Percentiles rank a stretch among this genome's conserved stretches.
phyloP scores from a whole-genome alignment of 2,113 vertebrate species.

The Xenopus laevis region DNA sequence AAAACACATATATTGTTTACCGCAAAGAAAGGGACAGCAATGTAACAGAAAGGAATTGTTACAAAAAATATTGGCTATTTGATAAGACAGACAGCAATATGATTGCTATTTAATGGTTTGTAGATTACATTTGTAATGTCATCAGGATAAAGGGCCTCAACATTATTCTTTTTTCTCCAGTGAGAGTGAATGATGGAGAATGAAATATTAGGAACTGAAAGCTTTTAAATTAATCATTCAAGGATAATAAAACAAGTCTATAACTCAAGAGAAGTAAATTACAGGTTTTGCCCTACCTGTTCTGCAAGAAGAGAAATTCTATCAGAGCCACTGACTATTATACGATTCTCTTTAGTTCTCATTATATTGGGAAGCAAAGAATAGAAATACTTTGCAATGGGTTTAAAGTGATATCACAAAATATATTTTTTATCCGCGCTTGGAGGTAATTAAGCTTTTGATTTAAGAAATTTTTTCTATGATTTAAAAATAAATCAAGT shows the following conservation, averaged over 20 bases:
- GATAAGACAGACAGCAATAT: constrained; percentile 56
- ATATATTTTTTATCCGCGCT: too few species aligned
- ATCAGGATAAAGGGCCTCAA: constrained; percentile 28
- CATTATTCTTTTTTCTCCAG: constrained; percentile 30
- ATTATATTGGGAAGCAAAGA: constrained; percentile 1
- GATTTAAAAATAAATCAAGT: too few species aligned
- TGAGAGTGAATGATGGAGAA: constrained; percentile 36
- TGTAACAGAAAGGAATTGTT: constrained; percentile 16
- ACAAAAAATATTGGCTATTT: constrained; percentile 58
- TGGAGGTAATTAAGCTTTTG: too few species aligned
- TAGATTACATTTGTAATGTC: constrained; percentile 36
- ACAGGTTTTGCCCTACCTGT: constrained; percentile 24
- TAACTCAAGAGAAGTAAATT: constrained; percentile 31
- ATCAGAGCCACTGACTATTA: constrained; percentile 20
- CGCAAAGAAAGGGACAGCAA: not conserved
- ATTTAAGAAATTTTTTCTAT: too few species aligned
- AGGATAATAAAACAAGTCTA: constrained; percentile 36
- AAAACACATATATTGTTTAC: not conserved
- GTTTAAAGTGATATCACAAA: too few species aligned
- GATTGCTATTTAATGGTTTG: constrained; percentile 47
- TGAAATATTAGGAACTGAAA: constrained; percentile 34
- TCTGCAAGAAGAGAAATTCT: constrained; percentile 3
- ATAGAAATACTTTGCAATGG: too few species aligned
- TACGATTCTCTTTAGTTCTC: not conserved
- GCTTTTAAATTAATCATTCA: constrained; percentile 43